phyloP scores from a whole-genome alignment of 2,888 invertebrate genomes.

The Camptogramma bilineatum region DNA sequence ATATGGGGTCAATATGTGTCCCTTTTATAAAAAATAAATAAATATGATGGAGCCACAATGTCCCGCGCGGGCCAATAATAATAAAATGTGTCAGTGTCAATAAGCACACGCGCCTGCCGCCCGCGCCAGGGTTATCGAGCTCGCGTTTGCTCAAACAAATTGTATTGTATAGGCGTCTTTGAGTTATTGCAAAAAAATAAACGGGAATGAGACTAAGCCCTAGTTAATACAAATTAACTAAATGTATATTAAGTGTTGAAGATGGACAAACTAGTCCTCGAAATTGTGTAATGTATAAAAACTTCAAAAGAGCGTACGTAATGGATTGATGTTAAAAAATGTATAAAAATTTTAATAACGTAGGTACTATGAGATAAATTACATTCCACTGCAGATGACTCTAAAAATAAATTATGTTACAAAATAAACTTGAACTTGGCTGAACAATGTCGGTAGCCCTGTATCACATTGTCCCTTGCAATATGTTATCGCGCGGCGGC shows the following conservation, averaged over 20 bases:
- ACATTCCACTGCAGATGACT: too few species aligned
- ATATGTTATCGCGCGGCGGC: conserved; percentile 27
- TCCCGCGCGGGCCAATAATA: conserved; percentile 39
- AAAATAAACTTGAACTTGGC: background rate
- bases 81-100: conserved; percentile 45
- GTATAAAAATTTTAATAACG: too few species aligned
- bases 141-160: background rate
- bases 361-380: too few species aligned
- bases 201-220: background rate
- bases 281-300: too few species aligned
- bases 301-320: too few species aligned
- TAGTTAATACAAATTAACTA: too few species aligned
- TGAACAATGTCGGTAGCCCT: conserved; percentile 25
- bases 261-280: too few species aligned
- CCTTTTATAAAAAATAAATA: conserved; percentile 45
- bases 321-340: too few species aligned
- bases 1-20: conserved; percentile 46
- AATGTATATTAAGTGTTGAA: too few species aligned
- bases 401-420: background rate
- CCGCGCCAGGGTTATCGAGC: conserved; percentile 14
- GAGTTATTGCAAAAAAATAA: background rate
- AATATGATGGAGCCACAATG: conserved; percentile 42
- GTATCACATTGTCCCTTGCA: conserved; percentile 17
- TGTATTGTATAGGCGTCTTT: background rate
- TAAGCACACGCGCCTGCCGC: conserved; percentile 29